Evolutionary conservation across 2,113 vertebrate genomes (phyloP).

Genomic region (Callipepla squamata): DNA sequence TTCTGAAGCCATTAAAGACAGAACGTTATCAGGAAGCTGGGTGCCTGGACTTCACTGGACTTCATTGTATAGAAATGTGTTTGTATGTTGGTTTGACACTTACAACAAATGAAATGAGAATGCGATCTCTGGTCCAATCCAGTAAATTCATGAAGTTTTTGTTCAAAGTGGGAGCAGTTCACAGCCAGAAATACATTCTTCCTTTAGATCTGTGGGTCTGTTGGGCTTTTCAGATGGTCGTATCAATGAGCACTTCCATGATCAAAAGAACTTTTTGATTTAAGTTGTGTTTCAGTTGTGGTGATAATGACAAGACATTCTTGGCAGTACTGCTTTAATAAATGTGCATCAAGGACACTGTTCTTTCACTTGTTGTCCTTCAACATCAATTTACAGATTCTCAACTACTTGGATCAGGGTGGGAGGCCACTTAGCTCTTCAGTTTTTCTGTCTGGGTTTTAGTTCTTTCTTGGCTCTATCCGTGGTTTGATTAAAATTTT

Average conservation of each 20-base stretch:
- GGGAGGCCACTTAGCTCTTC: not conserved
- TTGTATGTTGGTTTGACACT: not conserved
- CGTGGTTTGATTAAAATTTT: not conserved
- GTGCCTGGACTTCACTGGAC: not conserved
- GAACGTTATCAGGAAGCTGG: not conserved
- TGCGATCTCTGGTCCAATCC: not conserved
- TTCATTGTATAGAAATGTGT: not conserved
- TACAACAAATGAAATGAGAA: not conserved
- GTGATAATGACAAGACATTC: not conserved
- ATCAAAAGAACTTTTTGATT: not conserved
- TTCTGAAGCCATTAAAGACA: not conserved
- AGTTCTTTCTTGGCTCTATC: not conserved
- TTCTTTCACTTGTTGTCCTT: not conserved
- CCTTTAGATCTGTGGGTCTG: not conserved
- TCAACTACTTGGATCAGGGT: not conserved
- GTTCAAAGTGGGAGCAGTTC: not conserved
- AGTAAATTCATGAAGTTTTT: not conserved
- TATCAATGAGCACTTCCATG: not conserved
- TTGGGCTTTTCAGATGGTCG: not conserved
- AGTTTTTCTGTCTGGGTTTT: not conserved
- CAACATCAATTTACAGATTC: not conserved
- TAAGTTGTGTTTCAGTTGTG: not conserved
- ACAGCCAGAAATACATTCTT: not conserved
- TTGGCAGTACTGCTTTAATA: not conserved
- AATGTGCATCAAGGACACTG: not conserved